Evolutionary conservation across 2,888 invertebrate species (phyloP).

Genomic region (Crematogaster levior): DNA sequence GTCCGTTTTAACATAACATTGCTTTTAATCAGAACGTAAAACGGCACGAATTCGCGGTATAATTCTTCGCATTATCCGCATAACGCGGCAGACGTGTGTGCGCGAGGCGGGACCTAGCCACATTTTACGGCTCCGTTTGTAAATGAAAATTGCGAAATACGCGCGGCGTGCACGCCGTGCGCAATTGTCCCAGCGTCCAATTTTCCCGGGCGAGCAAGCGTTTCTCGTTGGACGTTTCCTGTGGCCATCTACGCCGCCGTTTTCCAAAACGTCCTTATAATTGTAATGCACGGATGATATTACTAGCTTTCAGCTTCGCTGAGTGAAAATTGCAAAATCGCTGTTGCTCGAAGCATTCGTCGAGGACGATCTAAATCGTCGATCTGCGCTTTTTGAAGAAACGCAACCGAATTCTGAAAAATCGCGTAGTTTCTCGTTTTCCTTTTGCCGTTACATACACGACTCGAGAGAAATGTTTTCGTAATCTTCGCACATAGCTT

Average conservation of each 20-base stretch:
- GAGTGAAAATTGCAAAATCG: conserved; percentile 52
- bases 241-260: conserved; percentile 30
- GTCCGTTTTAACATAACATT: conserved; percentile 67
- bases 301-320: conserved; percentile 23
- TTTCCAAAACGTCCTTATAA: conserved; percentile 48
- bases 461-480: background rate
- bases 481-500: background rate
- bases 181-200: conserved; percentile 59
- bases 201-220: conserved; percentile 47
- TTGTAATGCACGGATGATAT: conserved; percentile 20
- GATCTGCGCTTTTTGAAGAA: background rate
- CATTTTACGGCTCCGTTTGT: conserved; percentile 70
- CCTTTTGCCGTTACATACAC: background rate
- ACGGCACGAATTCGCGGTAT: conserved; percentile 49
- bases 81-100: conserved; percentile 49
- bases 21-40: conserved; percentile 69
- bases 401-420: conserved; percentile 9
- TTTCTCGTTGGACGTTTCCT: conserved; percentile 37
- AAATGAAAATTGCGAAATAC: conserved; percentile 76
- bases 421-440: background rate
- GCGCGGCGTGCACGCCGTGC: conserved; percentile 21
- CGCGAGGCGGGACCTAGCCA: conserved; percentile 41
- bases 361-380: background rate
- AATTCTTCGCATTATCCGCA: conserved; percentile 66
- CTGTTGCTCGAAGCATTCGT: background rate